phyloP scores from a whole-genome alignment of 2,113 vertebrate genomes.

The Camarhynchus parvulus region DNA sequence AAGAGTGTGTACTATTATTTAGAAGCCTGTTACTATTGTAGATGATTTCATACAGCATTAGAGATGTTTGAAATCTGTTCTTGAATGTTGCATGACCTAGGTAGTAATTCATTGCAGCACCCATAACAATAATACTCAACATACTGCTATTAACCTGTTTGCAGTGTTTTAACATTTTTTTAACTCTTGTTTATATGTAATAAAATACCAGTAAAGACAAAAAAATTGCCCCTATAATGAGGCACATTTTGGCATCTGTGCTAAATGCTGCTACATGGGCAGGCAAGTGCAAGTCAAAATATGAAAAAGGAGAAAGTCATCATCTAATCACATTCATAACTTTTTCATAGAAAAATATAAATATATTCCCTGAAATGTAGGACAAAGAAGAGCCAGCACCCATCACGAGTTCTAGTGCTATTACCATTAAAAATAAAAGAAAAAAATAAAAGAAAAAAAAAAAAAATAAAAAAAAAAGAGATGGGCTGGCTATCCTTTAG shows the following conservation, averaged over 20 bases:
- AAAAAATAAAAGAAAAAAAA: not conserved
- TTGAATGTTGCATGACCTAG: slow-evolving; percentile 55
- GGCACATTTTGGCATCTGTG: slow-evolving; percentile 79
- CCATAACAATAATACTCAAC: slow-evolving; percentile 70
- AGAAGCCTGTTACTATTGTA: slow-evolving; percentile 45
- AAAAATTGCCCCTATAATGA: slow-evolving; percentile 74
- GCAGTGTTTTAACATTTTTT: slow-evolving; percentile 56
- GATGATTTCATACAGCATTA: slow-evolving; percentile 37
- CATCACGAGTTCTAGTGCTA: slow-evolving; percentile 60
- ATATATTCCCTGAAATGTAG: slow-evolving; percentile 83
- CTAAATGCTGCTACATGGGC: slow-evolving; percentile 74
- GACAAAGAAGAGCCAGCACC: slow-evolving; percentile 68
- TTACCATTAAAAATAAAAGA: not conserved
- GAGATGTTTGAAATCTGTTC: slow-evolving; percentile 47
- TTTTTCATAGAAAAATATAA: slow-evolving; percentile 84
- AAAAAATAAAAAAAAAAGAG: not conserved
- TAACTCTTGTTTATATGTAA: slow-evolving; percentile 63
- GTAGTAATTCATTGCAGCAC: slow-evolving; percentile 72
- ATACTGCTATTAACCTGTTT: slow-evolving; percentile 62
- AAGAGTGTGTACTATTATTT: slow-evolving; percentile 27
- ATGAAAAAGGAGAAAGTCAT: slow-evolving; percentile 69
- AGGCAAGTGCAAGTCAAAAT: slow-evolving; percentile 77
- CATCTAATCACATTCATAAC: slow-evolving; percentile 74
- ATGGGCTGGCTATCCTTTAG: slow-evolving; percentile 42
- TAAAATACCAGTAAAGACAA: slow-evolving; percentile 74